Evolutionary conservation across 2,797 vertebrate genomes (phyloP).

Genomic region (Lateolabrax maculatus): DNA sequence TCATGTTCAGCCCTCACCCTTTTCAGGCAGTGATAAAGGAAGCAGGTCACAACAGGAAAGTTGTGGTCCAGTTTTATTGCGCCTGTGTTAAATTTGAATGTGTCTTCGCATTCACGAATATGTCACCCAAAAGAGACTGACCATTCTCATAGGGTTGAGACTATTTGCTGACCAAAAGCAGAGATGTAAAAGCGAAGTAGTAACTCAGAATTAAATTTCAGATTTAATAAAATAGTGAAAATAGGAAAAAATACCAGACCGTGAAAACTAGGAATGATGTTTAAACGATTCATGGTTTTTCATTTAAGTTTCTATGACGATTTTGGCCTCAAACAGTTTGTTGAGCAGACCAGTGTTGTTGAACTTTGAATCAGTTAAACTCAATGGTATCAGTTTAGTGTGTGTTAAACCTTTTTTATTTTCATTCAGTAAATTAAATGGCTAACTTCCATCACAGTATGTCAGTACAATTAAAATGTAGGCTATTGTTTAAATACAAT

Average conservation of each 20-base stretch:
- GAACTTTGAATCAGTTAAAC: not conserved
- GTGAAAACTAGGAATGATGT: not conserved
- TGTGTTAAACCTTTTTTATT: not conserved
- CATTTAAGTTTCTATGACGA: not conserved
- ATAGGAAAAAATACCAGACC: not conserved
- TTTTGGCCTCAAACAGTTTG: not conserved
- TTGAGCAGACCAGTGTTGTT: not conserved
- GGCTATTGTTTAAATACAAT: not conserved
- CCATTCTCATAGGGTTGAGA: not conserved
- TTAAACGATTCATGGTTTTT: not conserved
- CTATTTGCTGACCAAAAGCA: not conserved
- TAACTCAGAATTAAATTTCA: not conserved
- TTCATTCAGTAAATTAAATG: not conserved
- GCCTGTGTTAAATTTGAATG: not conserved
- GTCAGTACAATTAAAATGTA: not conserved
- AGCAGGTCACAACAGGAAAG: not conserved
- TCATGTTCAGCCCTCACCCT: not conserved
- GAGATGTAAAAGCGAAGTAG: not conserved
- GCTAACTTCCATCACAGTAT: not conserved
- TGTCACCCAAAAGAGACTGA: slow-evolving; percentile 6
- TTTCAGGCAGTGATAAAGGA: not conserved
- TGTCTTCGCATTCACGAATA: not conserved
- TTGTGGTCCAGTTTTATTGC: not conserved
- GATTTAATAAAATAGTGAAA: not conserved
- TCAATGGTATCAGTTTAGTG: not conserved